Conservation (phyloP, 2,888 invertebrate genomes). For the Aelia acuminata region DNA sequence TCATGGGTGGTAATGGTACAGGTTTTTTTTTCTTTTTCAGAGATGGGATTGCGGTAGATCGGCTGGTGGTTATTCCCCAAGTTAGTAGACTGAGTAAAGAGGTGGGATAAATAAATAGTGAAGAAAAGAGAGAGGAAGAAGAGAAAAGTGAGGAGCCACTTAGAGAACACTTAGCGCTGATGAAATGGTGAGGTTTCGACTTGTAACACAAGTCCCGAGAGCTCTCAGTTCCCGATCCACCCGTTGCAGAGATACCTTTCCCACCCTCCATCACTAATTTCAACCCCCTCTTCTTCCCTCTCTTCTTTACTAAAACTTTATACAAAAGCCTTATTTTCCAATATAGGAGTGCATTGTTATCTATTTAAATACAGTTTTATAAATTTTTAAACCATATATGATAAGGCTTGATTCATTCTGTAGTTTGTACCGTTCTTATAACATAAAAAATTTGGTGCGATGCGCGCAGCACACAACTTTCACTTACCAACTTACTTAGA, state of each 20-base stretch:
- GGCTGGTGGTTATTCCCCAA: neutral
- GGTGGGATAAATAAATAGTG: conserved; percentile 42
- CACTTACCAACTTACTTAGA: too few relatives aligned
- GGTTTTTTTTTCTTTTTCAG: neutral
- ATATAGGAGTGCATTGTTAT: neutral
- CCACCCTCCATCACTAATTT: conserved; percentile 27
- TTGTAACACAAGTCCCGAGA: conserved; percentile 41
- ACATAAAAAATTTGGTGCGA: too few relatives aligned
- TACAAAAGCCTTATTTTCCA: neutral
- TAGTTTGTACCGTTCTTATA: too few relatives aligned
- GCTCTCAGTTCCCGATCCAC: conserved; percentile 14
- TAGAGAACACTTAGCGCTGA: conserved; percentile 46
- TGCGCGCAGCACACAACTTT: too few relatives aligned
- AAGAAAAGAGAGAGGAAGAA: conserved; percentile 31
- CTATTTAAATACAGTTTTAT: neutral
- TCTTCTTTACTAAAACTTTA: neutral
- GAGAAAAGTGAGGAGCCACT: conserved; percentile 50
- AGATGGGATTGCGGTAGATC: conserved; percentile 1
- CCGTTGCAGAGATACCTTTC: conserved; percentile 8
- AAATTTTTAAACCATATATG: too few relatives aligned
- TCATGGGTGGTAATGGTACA: too few relatives aligned
- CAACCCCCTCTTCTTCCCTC: neutral
- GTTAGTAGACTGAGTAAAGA: neutral
- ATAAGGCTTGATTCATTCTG: too few relatives aligned
- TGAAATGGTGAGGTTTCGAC: conserved; percentile 50